These are phyloP conservation scores for Pluvianellus socialis DNA, from an alignment of 2,113 vertebrate genomes.

Conservation along the genomic window DNA sequence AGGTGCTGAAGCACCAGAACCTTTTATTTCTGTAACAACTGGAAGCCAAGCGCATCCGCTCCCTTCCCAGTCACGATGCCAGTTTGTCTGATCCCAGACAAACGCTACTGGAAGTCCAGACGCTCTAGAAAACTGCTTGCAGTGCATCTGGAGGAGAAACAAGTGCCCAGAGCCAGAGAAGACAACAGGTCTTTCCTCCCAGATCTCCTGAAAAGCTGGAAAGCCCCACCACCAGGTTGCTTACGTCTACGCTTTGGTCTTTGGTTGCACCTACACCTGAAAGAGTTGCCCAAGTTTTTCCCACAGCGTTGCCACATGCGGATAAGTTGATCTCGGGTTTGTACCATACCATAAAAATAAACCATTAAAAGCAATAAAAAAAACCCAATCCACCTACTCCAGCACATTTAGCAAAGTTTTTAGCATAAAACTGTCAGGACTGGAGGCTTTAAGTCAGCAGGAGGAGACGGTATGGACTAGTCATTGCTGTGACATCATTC, in stretches of 20 bases:
- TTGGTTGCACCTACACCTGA: not conserved
- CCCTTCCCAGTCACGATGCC: fast-evolving
- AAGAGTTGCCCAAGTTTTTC: not conserved
- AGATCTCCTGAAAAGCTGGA: not conserved
- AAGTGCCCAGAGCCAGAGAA: not conserved
- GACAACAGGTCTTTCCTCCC: not conserved
- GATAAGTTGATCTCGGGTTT: not conserved
- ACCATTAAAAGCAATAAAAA: not conserved
- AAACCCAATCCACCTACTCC: not conserved
- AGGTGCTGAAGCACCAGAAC: not conserved
- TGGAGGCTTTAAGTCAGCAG: not conserved
- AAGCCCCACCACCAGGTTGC: not conserved
- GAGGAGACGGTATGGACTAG: not conserved
- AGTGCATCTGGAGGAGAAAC: not conserved
- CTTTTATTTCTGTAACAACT: not conserved
- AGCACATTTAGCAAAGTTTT: not conserved
- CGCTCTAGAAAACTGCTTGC: not conserved
- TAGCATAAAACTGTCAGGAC: not conserved
- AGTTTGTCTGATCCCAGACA: fast-evolving
- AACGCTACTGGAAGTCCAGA: not conserved
- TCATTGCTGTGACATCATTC: not conserved
- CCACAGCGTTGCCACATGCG: not conserved
- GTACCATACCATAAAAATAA: not conserved
- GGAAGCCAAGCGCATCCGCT: not conserved
- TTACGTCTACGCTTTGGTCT: not conserved